These are phyloP conservation scores for Vandiemenella viatica DNA, from an alignment of 2,888 invertebrate species.

Conservation along the genomic window DNA sequence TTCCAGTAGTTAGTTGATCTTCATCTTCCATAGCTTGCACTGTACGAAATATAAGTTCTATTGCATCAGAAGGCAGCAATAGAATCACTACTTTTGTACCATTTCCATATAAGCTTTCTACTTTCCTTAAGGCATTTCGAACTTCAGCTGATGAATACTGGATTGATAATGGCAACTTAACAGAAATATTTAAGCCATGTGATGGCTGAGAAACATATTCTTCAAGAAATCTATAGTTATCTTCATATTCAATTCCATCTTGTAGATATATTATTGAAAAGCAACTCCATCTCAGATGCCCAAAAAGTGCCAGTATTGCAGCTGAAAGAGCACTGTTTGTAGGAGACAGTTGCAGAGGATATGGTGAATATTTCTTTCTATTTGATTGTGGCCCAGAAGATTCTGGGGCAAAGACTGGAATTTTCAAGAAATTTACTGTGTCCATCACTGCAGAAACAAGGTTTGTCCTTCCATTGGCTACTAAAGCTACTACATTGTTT, in stretches of 20 bases:
- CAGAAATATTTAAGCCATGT: constrained; percentile 2
- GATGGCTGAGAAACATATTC: neutral
- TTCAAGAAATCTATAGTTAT: constrained; percentile 12
- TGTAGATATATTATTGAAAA: constrained; percentile 13
- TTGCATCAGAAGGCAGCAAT: constrained; percentile 11
- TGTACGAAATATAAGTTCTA: constrained; percentile 11
- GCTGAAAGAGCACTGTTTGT: constrained; percentile 8
- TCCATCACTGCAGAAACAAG: constrained; percentile 12
- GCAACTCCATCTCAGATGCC: constrained; percentile 10
- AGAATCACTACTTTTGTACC: constrained; percentile 12
- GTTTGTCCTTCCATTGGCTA: constrained; percentile 14
- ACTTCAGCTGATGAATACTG: constrained; percentile 6
- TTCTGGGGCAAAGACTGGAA: constrained; percentile 15
- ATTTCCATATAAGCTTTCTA: constrained; percentile 4
- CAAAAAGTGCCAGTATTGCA: constrained; percentile 9
- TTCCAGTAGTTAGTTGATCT: constrained; percentile 11
- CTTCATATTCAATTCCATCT: constrained; percentile 15
- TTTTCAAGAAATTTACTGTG: constrained; percentile 12
- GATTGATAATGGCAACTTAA: constrained; percentile 1
- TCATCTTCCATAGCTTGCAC: constrained; percentile 12
- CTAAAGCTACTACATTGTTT: constrained; percentile 10
- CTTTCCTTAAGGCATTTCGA: neutral
- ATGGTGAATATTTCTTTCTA: constrained; percentile 14
- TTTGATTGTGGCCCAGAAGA: constrained; percentile 13
- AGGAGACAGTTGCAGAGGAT: constrained; percentile 16